Base-by-base conservation (phyloP, 2,797 vertebrate species). In the Myotis pilosus region DNA sequence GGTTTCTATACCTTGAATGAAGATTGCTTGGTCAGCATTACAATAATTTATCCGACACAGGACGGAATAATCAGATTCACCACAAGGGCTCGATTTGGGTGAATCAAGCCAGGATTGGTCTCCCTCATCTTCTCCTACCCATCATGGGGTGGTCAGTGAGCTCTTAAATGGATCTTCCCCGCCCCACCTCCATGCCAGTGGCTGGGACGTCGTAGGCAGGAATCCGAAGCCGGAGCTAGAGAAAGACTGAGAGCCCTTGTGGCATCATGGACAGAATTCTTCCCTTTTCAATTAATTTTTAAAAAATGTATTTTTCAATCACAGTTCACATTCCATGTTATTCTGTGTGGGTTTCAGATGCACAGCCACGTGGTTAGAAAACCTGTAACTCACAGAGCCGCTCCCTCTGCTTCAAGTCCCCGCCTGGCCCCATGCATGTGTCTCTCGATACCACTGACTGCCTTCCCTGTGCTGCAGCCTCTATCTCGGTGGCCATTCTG, bases 81-180 rank as follows among this genome's bases (percentile, higher is more conserved):
- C 49, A 75, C 44, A 69, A 25, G 25, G 30, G 36, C 3, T 68
- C 33, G 75, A n/a, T 79, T 23, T 69, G 79, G 74, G 49, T 17
- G 62, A 68, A 25, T 33, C 16, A 20, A 44, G 68, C 30, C 20
- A 75, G 51, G 49, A 15, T 25, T 8, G 3, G 22, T 17, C 12
- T 78, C 36, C 16, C 55, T 72, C 33, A 6, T 49, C 74, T 36
- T 22, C 25, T 30, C 15, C 28, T 19, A 10, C 17, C 38, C 47
- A n/a, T 16, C 33, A 28, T 0, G 3, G 60, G 23, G 23, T 2
- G 55, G 30, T 2, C 64, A 11, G 0, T 25, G 33, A 41, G 23
- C 19, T 51, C 66, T 33, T 69, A 36, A n/a, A 6, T 12, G 17
- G 22, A 15, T 20, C 38, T 9, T 64, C 55, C 28, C 9, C 3